Base-by-base conservation (phyloP, 2,888 invertebrate species). In the Mythimna vitellina region DNA sequence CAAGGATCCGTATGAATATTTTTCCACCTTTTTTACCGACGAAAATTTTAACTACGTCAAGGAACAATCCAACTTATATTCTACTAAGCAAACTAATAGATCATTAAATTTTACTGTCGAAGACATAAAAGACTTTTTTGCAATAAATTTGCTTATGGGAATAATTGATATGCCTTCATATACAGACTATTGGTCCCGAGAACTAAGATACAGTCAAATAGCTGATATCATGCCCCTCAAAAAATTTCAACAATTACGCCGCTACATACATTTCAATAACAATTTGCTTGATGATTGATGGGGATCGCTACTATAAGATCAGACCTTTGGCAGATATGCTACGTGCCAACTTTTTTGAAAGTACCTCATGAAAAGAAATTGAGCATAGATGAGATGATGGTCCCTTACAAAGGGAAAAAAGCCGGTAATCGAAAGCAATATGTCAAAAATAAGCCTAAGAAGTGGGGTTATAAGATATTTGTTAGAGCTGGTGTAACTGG, bases 381-480 rank as follows among this genome's bases (percentile, higher is more conserved):
- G 20, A 49, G 20, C 20, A 49, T 49, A 20, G 4, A 49, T 49
- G 46, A 46, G 17, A 49, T 49, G 49, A 49, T 49, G 49, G 49
- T 49, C 6, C 49, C 49, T 49, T 49, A 49, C 6, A 20, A 49
- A 49, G 49, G 49, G 49, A 20, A 49, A 49, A 20, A 49, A 49
- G 49, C 49, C 0, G 49, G 49, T 20, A 49, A 49, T 49, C 20
- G 49, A 20, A 17, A 49, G 14, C 49, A 49, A 49, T 49, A 49
- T 20, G 49, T 88, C 46, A 81, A 83, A 70, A 87, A 81, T 25
- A 64, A 70, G 29, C 70, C 70, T 4, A 57, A 58, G 25, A 70
- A 70, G 25, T 70, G 64, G 64, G 64, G 64, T 10, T 69, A 63
- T 2, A 57, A 63, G 35, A 57, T 54, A 20, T 57, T 49, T 63